Evolutionary conservation across 1,140 invertebrate genomes (phyloP).

Genomic region (Scylla paramamosain): DNA sequence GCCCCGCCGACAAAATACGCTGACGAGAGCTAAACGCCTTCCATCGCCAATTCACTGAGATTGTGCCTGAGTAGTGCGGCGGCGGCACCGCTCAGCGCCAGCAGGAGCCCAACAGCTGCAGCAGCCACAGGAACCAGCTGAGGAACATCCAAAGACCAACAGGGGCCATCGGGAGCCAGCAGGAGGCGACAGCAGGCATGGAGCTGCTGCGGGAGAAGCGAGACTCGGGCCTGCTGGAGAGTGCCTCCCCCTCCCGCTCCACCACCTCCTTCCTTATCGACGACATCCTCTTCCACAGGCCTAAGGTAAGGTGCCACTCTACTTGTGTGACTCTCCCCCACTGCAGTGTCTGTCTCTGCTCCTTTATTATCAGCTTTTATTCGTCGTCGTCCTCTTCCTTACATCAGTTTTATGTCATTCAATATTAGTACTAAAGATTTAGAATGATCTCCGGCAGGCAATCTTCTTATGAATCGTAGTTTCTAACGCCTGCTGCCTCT

Average conservation of each 20-base stretch:
- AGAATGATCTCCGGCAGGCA: too few species aligned
- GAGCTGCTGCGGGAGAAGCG: constrained; percentile 72
- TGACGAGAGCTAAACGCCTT: constrained; percentile 62
- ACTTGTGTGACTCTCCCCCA: neutral
- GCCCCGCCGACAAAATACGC: constrained; percentile 53
- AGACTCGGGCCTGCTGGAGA: constrained; percentile 55
- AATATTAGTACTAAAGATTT: too few species aligned
- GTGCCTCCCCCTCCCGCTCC: constrained; percentile 63
- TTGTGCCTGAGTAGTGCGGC: constrained; percentile 11
- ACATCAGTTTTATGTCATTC: neutral
- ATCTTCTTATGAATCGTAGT: too few species aligned
- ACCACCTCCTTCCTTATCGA: constrained; percentile 89
- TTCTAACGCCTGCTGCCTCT: too few species aligned
- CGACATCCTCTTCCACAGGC: constrained; percentile 87
- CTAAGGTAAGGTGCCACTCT: constrained; percentile 79
- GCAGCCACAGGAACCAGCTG: neutral
- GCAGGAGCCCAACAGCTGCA: neutral
- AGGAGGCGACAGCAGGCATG: constrained; percentile 56
- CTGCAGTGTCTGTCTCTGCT: neutral
- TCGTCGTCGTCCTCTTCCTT: neutral
- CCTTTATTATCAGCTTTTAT: too few species aligned
- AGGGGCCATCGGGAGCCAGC: neutral
- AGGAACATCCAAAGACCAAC: neutral
- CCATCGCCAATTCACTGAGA: constrained; percentile 52
- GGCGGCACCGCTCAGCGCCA: neutral